These are phyloP conservation scores for Rostratula benghalensis DNA, from an alignment of 2,113 vertebrate species.

Conservation along the genomic window DNA sequence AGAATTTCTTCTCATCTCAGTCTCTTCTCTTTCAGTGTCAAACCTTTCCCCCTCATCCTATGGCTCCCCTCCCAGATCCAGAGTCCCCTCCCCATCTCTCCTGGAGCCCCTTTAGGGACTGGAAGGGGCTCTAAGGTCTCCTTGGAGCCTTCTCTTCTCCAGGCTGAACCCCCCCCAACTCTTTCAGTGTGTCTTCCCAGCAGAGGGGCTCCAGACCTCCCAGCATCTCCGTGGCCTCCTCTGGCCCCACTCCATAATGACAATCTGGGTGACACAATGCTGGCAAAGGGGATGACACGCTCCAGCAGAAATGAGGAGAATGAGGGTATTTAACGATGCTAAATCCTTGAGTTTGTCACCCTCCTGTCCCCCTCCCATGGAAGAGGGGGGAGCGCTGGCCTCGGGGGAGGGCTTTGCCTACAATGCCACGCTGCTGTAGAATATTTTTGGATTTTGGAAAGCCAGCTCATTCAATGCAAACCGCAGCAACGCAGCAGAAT, in stretches of 20 bases:
- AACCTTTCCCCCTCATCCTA: neutral
- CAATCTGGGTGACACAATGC: neutral
- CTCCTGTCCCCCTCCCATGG: neutral
- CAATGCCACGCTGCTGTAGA: fast-evolving
- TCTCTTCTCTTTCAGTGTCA: neutral
- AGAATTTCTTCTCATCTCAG: neutral
- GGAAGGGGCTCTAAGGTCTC: neutral
- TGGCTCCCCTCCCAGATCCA: neutral
- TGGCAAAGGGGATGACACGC: no score
- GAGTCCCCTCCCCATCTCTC: neutral
- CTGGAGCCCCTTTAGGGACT: neutral
- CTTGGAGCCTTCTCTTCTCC: neutral
- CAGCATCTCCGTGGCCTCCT: no score
- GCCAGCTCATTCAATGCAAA: neutral
- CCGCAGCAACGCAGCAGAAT: neutral
- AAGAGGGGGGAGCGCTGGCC: neutral
- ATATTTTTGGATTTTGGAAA: neutral
- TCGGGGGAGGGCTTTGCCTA: fast-evolving
- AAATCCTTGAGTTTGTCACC: neutral
- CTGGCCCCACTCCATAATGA: no score
- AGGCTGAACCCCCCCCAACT: neutral
- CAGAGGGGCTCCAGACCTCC: neutral
- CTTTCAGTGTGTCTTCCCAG: neutral
- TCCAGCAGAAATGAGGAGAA: neutral
- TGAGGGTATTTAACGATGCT: neutral